Evolutionary conservation across 2,113 vertebrate species (phyloP).

Genomic region (Himantopus leucocephalus): DNA sequence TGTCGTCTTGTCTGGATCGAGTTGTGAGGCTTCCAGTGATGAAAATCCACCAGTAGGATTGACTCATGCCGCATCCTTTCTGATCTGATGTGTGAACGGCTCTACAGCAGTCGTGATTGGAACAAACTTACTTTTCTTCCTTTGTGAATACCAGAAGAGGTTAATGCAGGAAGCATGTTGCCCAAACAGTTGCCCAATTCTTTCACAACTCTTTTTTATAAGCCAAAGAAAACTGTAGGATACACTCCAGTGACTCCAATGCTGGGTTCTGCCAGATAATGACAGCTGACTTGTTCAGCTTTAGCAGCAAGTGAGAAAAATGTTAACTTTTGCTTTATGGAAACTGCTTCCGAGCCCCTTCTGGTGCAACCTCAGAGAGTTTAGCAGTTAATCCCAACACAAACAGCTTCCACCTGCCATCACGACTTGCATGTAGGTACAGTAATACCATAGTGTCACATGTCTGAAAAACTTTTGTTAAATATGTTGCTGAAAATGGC

Average conservation of each 20-base stretch:
- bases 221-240: slow-evolving; percentile 57
- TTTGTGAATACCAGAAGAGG: slow-evolving; percentile 16
- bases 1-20: background rate
- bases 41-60: background rate
- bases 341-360: background rate
- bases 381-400: slow-evolving; percentile 8
- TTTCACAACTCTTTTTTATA: slow-evolving; percentile 46
- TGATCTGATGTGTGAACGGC: background rate
- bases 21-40: background rate
- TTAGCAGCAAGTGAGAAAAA: slow-evolving; percentile 5
- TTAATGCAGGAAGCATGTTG: slow-evolving; percentile 26
- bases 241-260: slow-evolving; percentile 42
- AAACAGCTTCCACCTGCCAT: slow-evolving; percentile 16
- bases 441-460: background rate
- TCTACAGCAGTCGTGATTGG: background rate
- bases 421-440: background rate
- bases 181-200: slow-evolving; percentile 16
- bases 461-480: slow-evolving; percentile 36
- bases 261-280: slow-evolving; percentile 4
- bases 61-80: background rate
- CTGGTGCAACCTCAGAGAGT: background rate
- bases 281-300: slow-evolving; percentile 23
- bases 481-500: background rate
- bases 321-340: background rate
- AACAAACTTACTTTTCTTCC: background rate